Base-by-base conservation (phyloP, 2,797 vertebrate genomes). In the Leptoclinus maculatus region DNA sequence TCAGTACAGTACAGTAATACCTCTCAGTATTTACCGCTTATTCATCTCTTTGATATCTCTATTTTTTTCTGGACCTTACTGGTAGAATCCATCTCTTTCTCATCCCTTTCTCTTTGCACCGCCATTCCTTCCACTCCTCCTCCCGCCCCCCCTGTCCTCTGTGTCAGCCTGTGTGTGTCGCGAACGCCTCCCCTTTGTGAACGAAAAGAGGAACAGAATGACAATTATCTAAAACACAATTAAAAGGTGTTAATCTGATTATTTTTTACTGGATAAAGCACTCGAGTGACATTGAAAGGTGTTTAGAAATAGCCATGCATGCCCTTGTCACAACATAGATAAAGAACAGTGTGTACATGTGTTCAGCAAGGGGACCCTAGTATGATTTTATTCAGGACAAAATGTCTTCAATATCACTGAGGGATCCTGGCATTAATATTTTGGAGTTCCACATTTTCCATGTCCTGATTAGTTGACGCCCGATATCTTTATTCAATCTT, bases 151-250 rank as follows among this genome's bases (percentile, higher is more conserved):
- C 25, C 43, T 56, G 41, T 68, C 76, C 49, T 80, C 71, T 71
- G 71, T 70, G 57, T 78, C 63, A 71, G 75, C 69, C 32, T 57
- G 17, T 74, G 56, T 80, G 66, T 74, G 85, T 71, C 63, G 66
- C 38, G 36, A 64, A 23, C 6, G 49, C 57, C 80, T 70, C 82
- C 59, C 69, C 75, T 85, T 80, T 65, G 41, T 76, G 87, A 87
- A 77, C 75, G 73, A 86, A 73, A 84, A 90, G 85, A 88, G 80
- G 67, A 88, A 82, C 85, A 85, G 86, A 93, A 93, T 93, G 92
- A 92, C 90, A 93, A 93, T 94, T 91, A 94, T 92, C 87, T 89
- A 89, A 94, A 94, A 93, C 90, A 92, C 92, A 94, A 94, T 94
- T 93, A 94, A 90, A 94, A 93, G 85, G 85, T 87, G 86, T 90